These are phyloP conservation scores for Schizothorax lantsangensis DNA, from an alignment of 2,797 vertebrate species.

Conservation along the genomic window DNA sequence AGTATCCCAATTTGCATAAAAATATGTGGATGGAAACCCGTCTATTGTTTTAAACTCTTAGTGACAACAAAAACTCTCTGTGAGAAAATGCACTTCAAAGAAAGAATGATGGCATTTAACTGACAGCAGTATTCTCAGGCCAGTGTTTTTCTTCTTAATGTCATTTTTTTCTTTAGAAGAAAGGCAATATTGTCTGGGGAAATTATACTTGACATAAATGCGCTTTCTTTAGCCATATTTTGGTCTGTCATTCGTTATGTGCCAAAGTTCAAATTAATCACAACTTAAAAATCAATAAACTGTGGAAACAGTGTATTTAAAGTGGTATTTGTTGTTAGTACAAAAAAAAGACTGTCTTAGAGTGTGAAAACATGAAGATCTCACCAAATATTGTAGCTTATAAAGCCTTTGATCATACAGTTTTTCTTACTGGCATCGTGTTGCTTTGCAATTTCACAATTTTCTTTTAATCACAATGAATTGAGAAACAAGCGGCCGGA, in stretches of 20 bases:
- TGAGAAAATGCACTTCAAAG: conserved; percentile 59
- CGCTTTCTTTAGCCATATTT: conserved; percentile 9
- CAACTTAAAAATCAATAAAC: conserved; percentile 3
- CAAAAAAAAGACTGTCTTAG: not conserved
- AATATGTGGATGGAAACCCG: not conserved
- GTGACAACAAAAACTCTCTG: conserved; percentile 35
- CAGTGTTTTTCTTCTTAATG: conserved; percentile 48
- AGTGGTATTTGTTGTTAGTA: not conserved
- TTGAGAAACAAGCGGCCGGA: not conserved
- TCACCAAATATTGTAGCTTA: not conserved
- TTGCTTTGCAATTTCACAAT: not conserved
- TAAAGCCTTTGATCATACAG: not conserved
- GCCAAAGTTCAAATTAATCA: conserved; percentile 34
- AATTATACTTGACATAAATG: conserved; percentile 24
- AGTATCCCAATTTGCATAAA: not conserved
- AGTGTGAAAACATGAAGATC: not conserved
- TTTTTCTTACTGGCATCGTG: not conserved
- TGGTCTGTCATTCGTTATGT: not conserved
- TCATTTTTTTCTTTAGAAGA: conserved; percentile 39
- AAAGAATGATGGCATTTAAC: conserved; percentile 11
- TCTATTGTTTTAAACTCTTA: conserved; percentile 45
- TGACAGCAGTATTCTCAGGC: conserved; percentile 47
- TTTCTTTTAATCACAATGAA: not conserved
- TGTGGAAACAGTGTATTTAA: conserved; percentile 1
- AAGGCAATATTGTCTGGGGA: conserved; percentile 9